These are phyloP conservation scores for Lasioglossum calceatum DNA, from an alignment of 2,888 invertebrate species.

Conservation along the genomic window DNA sequence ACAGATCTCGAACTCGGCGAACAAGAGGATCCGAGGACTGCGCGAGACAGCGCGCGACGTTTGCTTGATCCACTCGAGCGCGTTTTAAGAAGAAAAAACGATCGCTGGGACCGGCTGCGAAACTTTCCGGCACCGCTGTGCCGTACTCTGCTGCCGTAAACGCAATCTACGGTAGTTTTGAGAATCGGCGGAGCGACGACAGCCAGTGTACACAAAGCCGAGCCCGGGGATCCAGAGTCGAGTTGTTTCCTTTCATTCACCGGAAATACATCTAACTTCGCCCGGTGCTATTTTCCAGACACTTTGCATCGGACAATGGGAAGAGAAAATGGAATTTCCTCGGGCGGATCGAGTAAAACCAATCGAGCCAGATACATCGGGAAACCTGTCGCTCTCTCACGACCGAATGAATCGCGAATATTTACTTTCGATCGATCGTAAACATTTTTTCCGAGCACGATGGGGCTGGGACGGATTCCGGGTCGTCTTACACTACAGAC, in stretches of 20 bases:
- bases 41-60: not conserved
- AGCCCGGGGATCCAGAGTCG: not conserved
- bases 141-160: conserved; percentile 58
- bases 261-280: conserved; percentile 4
- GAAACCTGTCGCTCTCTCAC: conserved; percentile 6
- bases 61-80: not conserved
- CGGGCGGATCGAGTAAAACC: conserved; percentile 5
- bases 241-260: conserved; percentile 39
- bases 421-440: not conserved
- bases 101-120: conserved; percentile 29
- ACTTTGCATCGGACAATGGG: conserved; percentile 14
- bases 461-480: not conserved
- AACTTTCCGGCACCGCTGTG: conserved; percentile 46
- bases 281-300: conserved; percentile 2
- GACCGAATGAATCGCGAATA: not conserved
- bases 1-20: not conserved
- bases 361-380: not conserved
- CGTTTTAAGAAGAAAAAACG: conserved; percentile 68
- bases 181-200: conserved; percentile 41
- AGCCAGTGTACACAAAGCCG: conserved; percentile 30
- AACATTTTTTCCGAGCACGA: not conserved
- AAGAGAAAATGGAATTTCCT: conserved; percentile 21
- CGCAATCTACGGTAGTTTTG: conserved; percentile 69
- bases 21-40: not conserved
- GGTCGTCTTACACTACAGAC: not conserved